Evolutionary conservation across 2,797 vertebrate genomes (phyloP).

Genomic region (Chanos chanos): DNA sequence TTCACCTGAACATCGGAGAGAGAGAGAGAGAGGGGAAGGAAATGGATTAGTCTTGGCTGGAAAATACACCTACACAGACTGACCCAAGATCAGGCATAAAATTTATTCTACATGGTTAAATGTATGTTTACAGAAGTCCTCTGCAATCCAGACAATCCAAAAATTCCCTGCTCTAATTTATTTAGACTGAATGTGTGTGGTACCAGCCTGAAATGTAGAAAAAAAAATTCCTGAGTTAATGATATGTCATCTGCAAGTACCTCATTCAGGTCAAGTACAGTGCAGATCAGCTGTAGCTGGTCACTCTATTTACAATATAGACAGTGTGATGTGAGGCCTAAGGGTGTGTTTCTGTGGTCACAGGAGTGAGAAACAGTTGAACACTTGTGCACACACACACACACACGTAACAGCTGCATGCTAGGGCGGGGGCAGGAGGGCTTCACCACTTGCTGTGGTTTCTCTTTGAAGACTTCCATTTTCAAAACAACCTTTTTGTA

Average conservation of each 20-base stretch:
- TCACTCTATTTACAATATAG: constrained; percentile 49
- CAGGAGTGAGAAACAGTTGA: constrained; percentile 55
- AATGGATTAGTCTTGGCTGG: too few relatives aligned
- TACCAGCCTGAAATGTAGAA: neutral
- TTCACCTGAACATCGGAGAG: constrained; percentile 78
- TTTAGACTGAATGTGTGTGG: constrained; percentile 16
- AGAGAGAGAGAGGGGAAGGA: constrained; percentile 5
- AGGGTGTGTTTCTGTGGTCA: constrained; percentile 52
- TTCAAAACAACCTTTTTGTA: constrained; percentile 52
- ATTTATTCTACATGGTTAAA: constrained; percentile 8
- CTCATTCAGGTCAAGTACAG: constrained; percentile 17
- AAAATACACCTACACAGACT: constrained; percentile 16
- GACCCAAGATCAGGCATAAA: neutral
- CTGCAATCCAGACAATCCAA: too few relatives aligned
- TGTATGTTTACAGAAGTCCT: neutral
- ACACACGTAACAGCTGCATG: constrained; percentile 14
- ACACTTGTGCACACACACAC: constrained; percentile 34
- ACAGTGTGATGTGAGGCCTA: constrained; percentile 36
- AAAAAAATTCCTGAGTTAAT: constrained; percentile 9
- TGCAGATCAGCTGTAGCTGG: constrained; percentile 41
- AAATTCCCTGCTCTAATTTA: neutral
- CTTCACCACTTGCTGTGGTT: constrained; percentile 52
- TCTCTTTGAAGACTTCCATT: constrained; percentile 56
- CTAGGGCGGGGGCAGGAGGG: constrained; percentile 48
- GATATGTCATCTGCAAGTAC: neutral